Percentiles rank a stretch among this genome's conserved stretches.
These are phyloP conservation scores for Erannis defoliaria DNA, from an alignment of 2,888 invertebrate species.

Conservation along the genomic window DNA sequence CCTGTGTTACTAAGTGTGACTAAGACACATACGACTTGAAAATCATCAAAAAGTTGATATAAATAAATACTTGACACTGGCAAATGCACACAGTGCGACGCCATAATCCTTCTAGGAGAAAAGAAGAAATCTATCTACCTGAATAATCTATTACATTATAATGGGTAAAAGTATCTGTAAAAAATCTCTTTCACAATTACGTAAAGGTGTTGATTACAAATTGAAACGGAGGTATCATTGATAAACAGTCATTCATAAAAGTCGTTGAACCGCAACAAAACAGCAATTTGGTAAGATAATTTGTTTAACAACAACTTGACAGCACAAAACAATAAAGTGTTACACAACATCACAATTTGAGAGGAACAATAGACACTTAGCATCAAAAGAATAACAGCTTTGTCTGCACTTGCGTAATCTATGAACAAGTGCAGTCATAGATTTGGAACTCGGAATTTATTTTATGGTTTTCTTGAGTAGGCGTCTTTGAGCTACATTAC, in stretches of 20 bases:
- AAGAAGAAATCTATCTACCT: too few species aligned
- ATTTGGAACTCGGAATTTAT: not conserved
- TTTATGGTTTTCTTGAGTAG: not conserved
- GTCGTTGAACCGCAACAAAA: slow-evolving; percentile 36
- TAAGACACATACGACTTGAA: too few species aligned
- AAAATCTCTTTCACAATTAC: not conserved
- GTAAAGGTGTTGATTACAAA: slow-evolving; percentile 16
- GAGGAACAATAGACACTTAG: slow-evolving; percentile 64
- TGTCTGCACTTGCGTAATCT: slow-evolving; percentile 40
- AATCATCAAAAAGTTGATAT: too few species aligned
- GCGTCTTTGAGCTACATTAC: not conserved
- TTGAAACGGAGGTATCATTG: slow-evolving; percentile 15
- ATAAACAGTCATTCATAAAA: slow-evolving; percentile 30
- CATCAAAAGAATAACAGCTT: slow-evolving; percentile 49
- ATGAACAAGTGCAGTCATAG: slow-evolving; percentile 19
- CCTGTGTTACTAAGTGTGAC: too few species aligned
- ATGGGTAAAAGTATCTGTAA: not conserved
- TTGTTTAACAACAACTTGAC: slow-evolving; percentile 50
- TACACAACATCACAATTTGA: slow-evolving; percentile 54
- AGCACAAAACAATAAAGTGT: slow-evolving; percentile 49
- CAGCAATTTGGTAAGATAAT: slow-evolving; percentile 53
- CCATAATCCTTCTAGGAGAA: too few species aligned
- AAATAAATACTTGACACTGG: too few species aligned
- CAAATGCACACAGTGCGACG: too few species aligned
- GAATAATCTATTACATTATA: too few species aligned